Evolutionary conservation across 2,113 vertebrate species (phyloP).

Genomic region (Machaerirhynchus nigripectus): DNA sequence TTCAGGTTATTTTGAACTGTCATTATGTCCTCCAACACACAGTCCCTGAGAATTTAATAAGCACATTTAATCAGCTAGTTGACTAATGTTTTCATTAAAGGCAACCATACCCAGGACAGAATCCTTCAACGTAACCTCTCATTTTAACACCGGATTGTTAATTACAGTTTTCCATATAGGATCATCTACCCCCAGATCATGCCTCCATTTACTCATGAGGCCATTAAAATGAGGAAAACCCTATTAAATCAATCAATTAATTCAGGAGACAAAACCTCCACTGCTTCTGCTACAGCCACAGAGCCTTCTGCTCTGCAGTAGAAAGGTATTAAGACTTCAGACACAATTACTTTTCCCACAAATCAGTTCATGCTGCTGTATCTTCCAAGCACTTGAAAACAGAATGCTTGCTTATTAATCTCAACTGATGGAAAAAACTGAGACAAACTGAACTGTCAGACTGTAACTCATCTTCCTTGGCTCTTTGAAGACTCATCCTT

Average conservation of each 20-base stretch:
- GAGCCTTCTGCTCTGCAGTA: background rate
- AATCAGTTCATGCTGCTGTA: background rate
- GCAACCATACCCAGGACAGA: background rate
- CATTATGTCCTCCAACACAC: background rate
- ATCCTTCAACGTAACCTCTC: background rate
- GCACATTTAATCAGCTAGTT: background rate
- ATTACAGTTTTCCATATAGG: background rate
- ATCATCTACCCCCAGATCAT: background rate
- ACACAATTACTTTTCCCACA: background rate
- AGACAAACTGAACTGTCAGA: background rate
- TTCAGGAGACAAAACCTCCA: background rate
- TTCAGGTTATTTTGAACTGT: background rate
- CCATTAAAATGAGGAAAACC: background rate
- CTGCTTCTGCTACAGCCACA: background rate
- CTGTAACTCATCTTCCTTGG: background rate
- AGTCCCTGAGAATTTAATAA: conserved; percentile 5
- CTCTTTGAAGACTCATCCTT: background rate
- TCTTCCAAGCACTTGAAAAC: background rate
- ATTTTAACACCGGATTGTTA: background rate
- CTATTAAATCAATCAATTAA: background rate
- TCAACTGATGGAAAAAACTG: background rate
- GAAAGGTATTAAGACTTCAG: background rate
- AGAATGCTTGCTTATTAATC: background rate
- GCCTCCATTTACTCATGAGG: background rate
- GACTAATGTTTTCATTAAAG: background rate